phyloP scores from a whole-genome alignment of 2,113 vertebrate species.

The Laticauda colubrina region DNA sequence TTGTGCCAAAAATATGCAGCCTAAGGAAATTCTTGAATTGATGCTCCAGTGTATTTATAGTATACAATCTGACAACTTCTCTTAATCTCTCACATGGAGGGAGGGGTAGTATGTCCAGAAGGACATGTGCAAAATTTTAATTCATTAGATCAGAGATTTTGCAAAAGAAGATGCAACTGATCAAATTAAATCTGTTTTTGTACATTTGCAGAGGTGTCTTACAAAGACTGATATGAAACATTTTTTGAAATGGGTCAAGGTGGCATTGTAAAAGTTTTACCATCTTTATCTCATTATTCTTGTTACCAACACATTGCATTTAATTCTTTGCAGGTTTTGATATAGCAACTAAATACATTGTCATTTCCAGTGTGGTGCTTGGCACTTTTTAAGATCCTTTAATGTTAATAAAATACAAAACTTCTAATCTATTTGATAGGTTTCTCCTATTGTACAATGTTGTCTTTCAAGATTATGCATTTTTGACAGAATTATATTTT shows the following conservation, averaged over 20 bases:
- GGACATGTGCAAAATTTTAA: neutral
- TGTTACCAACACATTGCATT: neutral
- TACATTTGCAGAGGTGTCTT: neutral
- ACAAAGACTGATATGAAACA: neutral
- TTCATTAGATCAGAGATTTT: neutral
- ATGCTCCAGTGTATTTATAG: conserved; percentile 8
- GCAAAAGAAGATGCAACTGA: neutral
- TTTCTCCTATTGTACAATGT: neutral
- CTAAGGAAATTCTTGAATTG: neutral
- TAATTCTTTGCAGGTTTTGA: neutral
- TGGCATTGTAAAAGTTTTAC: neutral
- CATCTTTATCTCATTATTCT: neutral
- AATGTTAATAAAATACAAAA: neutral
- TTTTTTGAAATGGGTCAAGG: neutral
- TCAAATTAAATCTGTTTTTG: neutral
- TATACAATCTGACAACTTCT: neutral
- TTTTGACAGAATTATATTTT: neutral
- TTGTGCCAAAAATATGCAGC: neutral
- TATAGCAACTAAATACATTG: neutral
- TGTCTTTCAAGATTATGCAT: neutral
- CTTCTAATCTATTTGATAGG: neutral
- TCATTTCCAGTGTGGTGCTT: neutral
- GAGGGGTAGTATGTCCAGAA: neutral
- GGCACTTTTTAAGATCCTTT: neutral
- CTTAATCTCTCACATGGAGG: neutral